Percentiles rank a stretch among this genome's conserved stretches.
Conservation (phyloP, 2,113 vertebrate species). For the Parus major region DNA sequence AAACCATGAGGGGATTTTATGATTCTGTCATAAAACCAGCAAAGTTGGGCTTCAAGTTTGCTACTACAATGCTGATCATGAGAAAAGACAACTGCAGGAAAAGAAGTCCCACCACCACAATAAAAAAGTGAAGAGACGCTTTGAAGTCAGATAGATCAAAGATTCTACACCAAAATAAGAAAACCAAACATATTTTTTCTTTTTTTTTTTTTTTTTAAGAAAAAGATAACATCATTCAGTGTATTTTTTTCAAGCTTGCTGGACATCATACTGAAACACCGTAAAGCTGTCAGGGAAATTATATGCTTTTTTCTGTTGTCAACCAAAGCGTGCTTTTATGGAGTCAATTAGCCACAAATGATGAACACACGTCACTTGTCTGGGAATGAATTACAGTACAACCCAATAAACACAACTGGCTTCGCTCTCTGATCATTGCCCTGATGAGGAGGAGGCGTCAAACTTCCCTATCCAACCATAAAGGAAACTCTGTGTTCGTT, state of each 20-base stretch:
- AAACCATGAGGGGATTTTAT: background rate
- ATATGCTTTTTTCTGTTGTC: background rate
- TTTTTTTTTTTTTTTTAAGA: background rate
- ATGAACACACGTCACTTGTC: conserved; percentile 44
- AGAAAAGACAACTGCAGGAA: background rate
- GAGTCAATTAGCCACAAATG: conserved; percentile 45
- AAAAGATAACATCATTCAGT: background rate
- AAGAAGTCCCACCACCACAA: background rate
- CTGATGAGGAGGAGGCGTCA: background rate
- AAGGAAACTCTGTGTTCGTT: background rate
- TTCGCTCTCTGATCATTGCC: background rate
- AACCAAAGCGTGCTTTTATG: conserved; percentile 51
- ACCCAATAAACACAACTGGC: conserved; percentile 10
- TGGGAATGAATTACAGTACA: conserved; percentile 32
- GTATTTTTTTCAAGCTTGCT: conserved; percentile 27
- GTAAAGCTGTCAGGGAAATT: conserved; percentile 46
- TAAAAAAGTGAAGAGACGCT: background rate
- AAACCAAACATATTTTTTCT: background rate
- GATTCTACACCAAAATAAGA: background rate
- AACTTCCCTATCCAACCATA: background rate
- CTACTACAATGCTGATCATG: background rate
- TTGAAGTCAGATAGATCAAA: background rate
- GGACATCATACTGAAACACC: conserved; percentile 29
- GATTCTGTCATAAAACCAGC: rapidly evolving
- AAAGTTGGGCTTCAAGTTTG: background rate